Conservation (phyloP, 2,888 invertebrate species). For the Tachina fera region DNA sequence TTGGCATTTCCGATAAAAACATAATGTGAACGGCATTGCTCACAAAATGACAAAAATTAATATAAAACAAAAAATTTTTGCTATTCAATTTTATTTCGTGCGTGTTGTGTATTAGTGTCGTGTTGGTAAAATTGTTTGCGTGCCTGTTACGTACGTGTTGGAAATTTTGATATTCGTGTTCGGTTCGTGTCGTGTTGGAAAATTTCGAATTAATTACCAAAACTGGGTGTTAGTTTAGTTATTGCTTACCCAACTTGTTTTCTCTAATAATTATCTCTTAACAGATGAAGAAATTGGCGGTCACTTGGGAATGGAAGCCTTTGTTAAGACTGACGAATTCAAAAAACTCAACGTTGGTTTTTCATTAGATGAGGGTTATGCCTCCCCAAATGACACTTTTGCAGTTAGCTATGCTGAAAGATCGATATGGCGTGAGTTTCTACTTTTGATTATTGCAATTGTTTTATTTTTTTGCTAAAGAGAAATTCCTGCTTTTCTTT, state of each 20-base stretch:
- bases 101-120: too few species aligned
- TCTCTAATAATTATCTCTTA: conserved; percentile 13
- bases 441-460: not conserved
- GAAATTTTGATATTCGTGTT: too few species aligned
- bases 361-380: conserved; percentile 91
- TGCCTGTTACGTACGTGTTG: too few species aligned
- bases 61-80: too few species aligned
- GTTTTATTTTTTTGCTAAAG: not conserved
- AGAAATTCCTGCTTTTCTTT: not conserved
- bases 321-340: conserved; percentile 87
- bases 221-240: not conserved
- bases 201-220: not conserved
- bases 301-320: conserved; percentile 87
- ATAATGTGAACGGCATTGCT: too few species aligned
- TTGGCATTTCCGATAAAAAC: too few species aligned
- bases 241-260: too few species aligned
- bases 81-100: too few species aligned
- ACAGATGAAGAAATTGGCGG: conserved; percentile 87
- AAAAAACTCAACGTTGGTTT: conserved; percentile 89
- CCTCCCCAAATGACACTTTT: conserved; percentile 87
- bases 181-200: too few species aligned
- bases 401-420: conserved; percentile 87
- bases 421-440: conserved; percentile 87
- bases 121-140: too few species aligned
- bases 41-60: too few species aligned